A percentile compares a stretch with the other conserved stretches of the same genome.
Conservation (phyloP, 2,888 invertebrate species). For the Heliconius ethilla region DNA sequence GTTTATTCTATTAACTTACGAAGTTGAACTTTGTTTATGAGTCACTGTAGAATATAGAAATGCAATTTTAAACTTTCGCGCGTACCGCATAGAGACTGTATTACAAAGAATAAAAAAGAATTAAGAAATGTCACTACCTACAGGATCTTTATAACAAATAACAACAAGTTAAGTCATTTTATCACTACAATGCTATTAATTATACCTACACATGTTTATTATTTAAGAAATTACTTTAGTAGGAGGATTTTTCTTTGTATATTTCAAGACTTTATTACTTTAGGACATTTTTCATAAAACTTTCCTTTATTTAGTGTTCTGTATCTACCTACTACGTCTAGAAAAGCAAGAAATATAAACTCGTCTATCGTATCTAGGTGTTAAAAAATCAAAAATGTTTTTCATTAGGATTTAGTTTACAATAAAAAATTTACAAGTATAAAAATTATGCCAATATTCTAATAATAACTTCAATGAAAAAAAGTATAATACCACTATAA, state of each 20-base stretch:
- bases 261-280: too few relatives aligned
- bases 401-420: neutral
- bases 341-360: neutral
- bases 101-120: neutral
- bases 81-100: neutral
- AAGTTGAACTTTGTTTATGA: constrained; percentile 14
- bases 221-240: too few relatives aligned
- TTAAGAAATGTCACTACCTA: neutral
- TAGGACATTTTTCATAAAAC: too few relatives aligned
- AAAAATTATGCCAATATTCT: neutral
- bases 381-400: neutral
- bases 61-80: neutral
- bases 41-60: constrained; percentile 6
- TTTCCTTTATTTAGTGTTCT: neutral
- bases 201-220: too few relatives aligned
- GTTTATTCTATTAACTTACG: constrained; percentile 13
- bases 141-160: constrained; percentile 7
- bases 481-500: neutral
- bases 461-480: neutral
- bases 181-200: too few relatives aligned
- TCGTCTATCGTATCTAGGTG: neutral
- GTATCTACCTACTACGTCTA: neutral
- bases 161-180: neutral
- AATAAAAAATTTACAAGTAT: neutral
- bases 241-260: too few relatives aligned